Conservation (phyloP, 2,113 vertebrate species). For the Rhinoderma darwinii region DNA sequence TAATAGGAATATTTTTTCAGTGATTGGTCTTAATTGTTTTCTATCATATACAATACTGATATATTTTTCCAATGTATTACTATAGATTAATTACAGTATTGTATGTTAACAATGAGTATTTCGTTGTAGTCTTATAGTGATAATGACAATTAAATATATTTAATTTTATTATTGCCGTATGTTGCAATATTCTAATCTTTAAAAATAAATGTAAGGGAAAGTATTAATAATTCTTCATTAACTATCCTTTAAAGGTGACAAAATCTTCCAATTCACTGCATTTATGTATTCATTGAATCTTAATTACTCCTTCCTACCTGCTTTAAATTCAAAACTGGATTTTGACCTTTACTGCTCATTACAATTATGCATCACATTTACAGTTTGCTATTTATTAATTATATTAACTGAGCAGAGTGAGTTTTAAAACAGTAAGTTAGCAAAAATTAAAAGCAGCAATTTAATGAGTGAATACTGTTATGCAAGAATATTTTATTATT, state of each 20-base stretch:
- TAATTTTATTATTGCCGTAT: background rate
- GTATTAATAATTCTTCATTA: conserved; percentile 43
- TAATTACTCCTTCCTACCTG: conserved; percentile 24
- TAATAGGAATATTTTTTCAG: too few relatives aligned
- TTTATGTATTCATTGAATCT: conserved; percentile 35
- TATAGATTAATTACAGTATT: too few relatives aligned
- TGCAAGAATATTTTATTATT: background rate
- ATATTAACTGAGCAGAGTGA: conserved; percentile 31
- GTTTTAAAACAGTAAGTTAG: conserved; percentile 38
- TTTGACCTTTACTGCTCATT: conserved; percentile 52
- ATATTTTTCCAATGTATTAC: too few relatives aligned
- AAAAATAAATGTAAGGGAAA: conserved; percentile 15
- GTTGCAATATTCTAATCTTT: background rate
- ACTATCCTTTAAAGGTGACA: conserved; percentile 9
- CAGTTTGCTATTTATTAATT: conserved; percentile 50
- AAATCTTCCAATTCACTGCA: conserved; percentile 27
- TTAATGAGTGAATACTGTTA: background rate
- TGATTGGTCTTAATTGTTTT: too few relatives aligned
- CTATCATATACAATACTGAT: too few relatives aligned
- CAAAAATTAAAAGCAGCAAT: conserved; percentile 2
- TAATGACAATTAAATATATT: background rate
- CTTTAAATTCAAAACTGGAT: conserved; percentile 39
- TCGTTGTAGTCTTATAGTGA: background rate
- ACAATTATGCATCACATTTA: conserved; percentile 47
- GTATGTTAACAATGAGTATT: too few relatives aligned